Evolutionary conservation across 1,140 invertebrate genomes (phyloP).

Genomic region (Grapholita molesta): DNA sequence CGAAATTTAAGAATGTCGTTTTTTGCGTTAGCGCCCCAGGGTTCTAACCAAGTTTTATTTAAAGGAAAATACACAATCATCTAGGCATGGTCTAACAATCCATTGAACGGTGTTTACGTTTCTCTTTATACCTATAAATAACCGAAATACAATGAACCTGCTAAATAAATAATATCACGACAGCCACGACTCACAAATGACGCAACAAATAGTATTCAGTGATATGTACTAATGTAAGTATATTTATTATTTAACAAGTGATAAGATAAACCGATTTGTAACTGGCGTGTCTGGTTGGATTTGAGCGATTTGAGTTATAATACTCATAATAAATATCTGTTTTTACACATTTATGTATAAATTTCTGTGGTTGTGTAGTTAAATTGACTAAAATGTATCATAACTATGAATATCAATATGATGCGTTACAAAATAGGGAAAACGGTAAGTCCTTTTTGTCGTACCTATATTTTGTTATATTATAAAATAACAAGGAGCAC

Average conservation of each 20-base stretch:
- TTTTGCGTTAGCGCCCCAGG: too few species aligned
- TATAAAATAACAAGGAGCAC: too few species aligned
- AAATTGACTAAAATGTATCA: background rate
- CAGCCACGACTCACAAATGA: background rate
- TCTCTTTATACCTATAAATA: background rate
- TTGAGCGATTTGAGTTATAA: background rate
- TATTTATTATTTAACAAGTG: background rate
- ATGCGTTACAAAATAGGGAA: conserved; percentile 56
- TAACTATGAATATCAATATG: conserved; percentile 46
- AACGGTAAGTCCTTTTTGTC: conserved; percentile 46
- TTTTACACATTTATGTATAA: too few species aligned
- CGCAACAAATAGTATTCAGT: conserved; percentile 2
- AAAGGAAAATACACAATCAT: too few species aligned
- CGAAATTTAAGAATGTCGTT: too few species aligned
- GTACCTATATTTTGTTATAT: too few species aligned
- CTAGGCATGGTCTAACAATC: too few species aligned
- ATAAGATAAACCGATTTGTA: conserved; percentile 10
- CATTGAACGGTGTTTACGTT: too few species aligned
- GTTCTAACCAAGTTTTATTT: too few species aligned
- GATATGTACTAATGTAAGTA: conserved; percentile 50
- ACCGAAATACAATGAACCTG: background rate
- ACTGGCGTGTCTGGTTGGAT: background rate
- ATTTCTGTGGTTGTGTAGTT: background rate
- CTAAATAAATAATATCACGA: background rate
- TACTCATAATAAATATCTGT: too few species aligned